Evolutionary conservation across 2,888 invertebrate species (phyloP), one percentile per base, ranked within the genome.

Genomic region (Atethmia centrago): DNA sequence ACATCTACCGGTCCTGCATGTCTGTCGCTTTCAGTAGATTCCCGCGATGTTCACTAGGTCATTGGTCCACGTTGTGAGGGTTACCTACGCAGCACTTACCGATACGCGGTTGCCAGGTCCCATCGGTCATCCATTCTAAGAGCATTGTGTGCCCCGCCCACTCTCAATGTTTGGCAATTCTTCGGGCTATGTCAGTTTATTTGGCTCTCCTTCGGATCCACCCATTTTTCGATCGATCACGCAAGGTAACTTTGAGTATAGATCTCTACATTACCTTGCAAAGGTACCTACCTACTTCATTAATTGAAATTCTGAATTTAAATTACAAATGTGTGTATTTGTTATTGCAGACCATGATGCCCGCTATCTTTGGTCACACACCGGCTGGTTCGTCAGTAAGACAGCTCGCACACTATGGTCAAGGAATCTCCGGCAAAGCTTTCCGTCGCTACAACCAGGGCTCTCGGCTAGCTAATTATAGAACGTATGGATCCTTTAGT

Each of bases 391-490:
- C 97, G 0, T 96, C 98, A 0, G 96, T 97, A 1, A 97, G 97
- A 87, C 98, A 98, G 90, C 90, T 98, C 16, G 94, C 97, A 8
- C 98, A 98, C 92, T 98, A 97, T 88, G 97, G 96, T 0, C 98
- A 98, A 93, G 95, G 97, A 25, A 96, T 97, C 25, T 87, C 92
- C 14, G 96, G 95, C 0, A 95, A 94, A 1, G 85, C 90, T 1
- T 97, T 97, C 89, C 93, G 97, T 19, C 96, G 97, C 77, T 97
- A 96, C 86, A 97, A 97, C 88, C 94, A 96, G 77, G 97, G 97
- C 19, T 88, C 78, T 36, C 79, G 89, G 79, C 40, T 92, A 0
- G 79, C 93, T 10, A 98, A 98, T 89, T 89, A 95, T 51, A 88
- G 91, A 83, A 92, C 87, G 5, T 98, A 98, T 86, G 96, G 97